Evolutionary conservation across 2,888 invertebrate genomes (phyloP).

Genomic region (Diarsia brunnea): DNA sequence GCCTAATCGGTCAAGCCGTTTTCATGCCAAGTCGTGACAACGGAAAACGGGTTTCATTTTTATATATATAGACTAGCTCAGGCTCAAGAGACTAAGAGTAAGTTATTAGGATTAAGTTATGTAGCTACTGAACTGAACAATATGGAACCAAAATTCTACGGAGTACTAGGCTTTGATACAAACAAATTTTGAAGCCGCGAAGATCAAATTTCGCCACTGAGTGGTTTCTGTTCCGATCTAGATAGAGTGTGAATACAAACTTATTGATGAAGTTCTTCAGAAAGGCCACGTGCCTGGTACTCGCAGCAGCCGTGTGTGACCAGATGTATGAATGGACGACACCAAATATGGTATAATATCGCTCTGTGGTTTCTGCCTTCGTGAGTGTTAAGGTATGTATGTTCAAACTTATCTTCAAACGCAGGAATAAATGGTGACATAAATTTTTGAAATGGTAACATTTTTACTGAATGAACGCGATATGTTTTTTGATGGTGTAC

Average conservation of each 20-base stretch:
- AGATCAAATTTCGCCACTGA: background rate
- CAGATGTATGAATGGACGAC: background rate
- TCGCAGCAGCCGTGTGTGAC: background rate
- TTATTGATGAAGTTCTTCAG: slow-evolving; percentile 1
- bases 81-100: slow-evolving; percentile 9
- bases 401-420: slow-evolving; percentile 4
- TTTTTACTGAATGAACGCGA: background rate
- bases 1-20: too few relatives aligned
- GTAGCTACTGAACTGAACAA: slow-evolving; percentile 1
- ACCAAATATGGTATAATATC: too few relatives aligned
- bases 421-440: background rate
- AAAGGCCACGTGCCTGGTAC: background rate
- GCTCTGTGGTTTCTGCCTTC: too few relatives aligned
- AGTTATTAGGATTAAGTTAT: slow-evolving; percentile 13
- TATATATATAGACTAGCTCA: background rate
- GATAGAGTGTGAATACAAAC: slow-evolving; percentile 21
- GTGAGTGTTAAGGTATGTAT: background rate
- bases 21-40: too few relatives aligned
- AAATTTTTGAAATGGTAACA: background rate
- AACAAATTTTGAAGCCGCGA: slow-evolving; percentile 4
- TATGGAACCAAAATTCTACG: background rate
- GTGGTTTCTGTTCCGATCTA: background rate
- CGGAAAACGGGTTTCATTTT: too few relatives aligned
- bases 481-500: background rate
- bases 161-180: background rate